A percentile compares a stretch with the other conserved stretches of the same genome.
These are phyloP conservation scores for Holocentrus rufus DNA, from an alignment of 2,797 vertebrate genomes.

Conservation along the genomic window DNA sequence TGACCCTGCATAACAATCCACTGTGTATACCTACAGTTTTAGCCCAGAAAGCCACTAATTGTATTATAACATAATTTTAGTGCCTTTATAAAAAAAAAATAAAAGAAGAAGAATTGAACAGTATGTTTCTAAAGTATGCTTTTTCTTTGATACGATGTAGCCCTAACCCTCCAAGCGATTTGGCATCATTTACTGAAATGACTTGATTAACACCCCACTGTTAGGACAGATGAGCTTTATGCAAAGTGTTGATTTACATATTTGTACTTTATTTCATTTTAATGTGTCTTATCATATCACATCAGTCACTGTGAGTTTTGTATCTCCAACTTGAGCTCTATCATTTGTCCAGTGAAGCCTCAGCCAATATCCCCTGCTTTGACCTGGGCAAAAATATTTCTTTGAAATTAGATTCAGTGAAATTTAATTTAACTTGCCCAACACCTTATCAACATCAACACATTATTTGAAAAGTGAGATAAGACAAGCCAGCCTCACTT, in stretches of 20 bases:
- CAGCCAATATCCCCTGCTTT: slow-evolving; percentile 8
- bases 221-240: slow-evolving; percentile 49
- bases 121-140: background rate
- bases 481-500: slow-evolving; percentile 37
- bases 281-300: background rate
- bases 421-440: slow-evolving; percentile 41
- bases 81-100: background rate
- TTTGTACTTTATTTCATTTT: slow-evolving; percentile 35
- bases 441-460: slow-evolving; percentile 41
- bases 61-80: slow-evolving; percentile 15
- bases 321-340: slow-evolving; percentile 6
- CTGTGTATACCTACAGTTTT: slow-evolving; percentile 13
- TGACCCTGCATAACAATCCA: slow-evolving; percentile 17
- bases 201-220: slow-evolving; percentile 50
- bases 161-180: slow-evolving; percentile 49
- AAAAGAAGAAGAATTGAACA: background rate
- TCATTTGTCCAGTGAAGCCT: slow-evolving; percentile 21
- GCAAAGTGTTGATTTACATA: slow-evolving; percentile 42
- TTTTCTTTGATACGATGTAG: slow-evolving; percentile 15
- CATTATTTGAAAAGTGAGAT: slow-evolving; percentile 32
- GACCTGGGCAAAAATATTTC: background rate
- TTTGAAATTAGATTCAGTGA: slow-evolving; percentile 31
- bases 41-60: background rate
- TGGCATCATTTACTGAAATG: slow-evolving; percentile 28
- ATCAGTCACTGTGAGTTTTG: slow-evolving; percentile 24